phyloP scores from a whole-genome alignment of 2,113 vertebrate genomes.

The Thunnus maccoyii region DNA sequence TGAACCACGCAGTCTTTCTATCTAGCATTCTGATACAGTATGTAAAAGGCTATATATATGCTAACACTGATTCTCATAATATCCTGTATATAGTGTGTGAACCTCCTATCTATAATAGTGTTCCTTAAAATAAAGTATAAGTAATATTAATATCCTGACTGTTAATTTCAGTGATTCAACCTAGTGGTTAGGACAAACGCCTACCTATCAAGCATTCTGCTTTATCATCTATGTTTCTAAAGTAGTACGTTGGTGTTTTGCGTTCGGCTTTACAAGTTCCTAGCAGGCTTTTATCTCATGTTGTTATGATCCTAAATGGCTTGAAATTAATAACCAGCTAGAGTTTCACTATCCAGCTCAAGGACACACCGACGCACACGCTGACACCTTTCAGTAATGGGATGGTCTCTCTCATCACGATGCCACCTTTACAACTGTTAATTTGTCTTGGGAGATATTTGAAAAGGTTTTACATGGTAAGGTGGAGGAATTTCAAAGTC shows the following conservation, averaged over 20 bases:
- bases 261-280: slow-evolving; percentile 3
- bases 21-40: slow-evolving; percentile 26
- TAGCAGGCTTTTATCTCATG: slow-evolving; percentile 33
- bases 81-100: slow-evolving; percentile 11
- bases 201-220: background rate
- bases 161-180: background rate
- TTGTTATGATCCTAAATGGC: slow-evolving; percentile 33
- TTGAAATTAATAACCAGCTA: slow-evolving; percentile 36
- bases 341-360: slow-evolving; percentile 33
- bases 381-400: slow-evolving; percentile 33
- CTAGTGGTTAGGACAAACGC: background rate
- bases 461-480: slow-evolving; percentile 5
- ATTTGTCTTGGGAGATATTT: slow-evolving; percentile 16
- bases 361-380: slow-evolving; percentile 30
- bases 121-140: too few species aligned
- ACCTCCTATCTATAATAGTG: background rate
- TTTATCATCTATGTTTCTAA: slow-evolving; percentile 5
- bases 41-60: slow-evolving; percentile 11
- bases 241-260: slow-evolving; percentile 17
- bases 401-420: background rate
- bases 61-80: slow-evolving; percentile 24
- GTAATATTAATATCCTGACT: background rate
- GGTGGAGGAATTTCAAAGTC: background rate
- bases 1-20: slow-evolving; percentile 38
- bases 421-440: slow-evolving; percentile 24